These are phyloP conservation scores for Morpho helenor DNA, from an alignment of 2,888 invertebrate species.

Conservation along the genomic window DNA sequence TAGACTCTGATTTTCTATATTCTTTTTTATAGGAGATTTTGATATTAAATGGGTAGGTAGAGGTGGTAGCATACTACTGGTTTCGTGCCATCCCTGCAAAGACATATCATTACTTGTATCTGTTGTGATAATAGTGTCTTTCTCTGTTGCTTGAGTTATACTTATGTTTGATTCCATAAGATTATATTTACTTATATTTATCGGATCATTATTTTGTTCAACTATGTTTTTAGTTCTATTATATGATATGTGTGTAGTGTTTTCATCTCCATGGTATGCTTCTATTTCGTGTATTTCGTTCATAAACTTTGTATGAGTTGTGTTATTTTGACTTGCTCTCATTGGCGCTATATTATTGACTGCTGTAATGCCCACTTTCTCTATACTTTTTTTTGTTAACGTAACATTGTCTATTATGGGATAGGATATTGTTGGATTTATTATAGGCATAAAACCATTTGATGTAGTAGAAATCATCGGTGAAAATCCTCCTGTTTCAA, in stretches of 20 bases:
- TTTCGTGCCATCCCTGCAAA: conserved; percentile 61
- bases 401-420: conserved; percentile 35
- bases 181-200: conserved; percentile 61
- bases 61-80: conserved; percentile 52
- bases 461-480: conserved; percentile 85
- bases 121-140: conserved; percentile 67
- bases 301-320: conserved; percentile 60
- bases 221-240: conserved; percentile 68
- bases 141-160: conserved; percentile 65
- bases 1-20: conserved; percentile 43
- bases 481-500: conserved; percentile 87
- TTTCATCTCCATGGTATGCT: conserved; percentile 60
- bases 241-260: conserved; percentile 62
- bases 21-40: conserved; percentile 53
- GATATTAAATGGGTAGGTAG: conserved; percentile 39
- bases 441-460: conserved; percentile 86
- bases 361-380: conserved; percentile 35
- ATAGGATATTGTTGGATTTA: conserved; percentile 57
- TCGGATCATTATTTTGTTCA: conserved; percentile 60
- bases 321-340: conserved; percentile 46
- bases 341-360: conserved; percentile 44
- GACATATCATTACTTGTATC: conserved; percentile 68
- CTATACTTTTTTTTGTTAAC: conserved; percentile 40
- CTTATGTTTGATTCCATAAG: conserved; percentile 69
- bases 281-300: conserved; percentile 69